Conservation (phyloP, 2,888 invertebrate species). For the Heteromurus nitidus region DNA sequence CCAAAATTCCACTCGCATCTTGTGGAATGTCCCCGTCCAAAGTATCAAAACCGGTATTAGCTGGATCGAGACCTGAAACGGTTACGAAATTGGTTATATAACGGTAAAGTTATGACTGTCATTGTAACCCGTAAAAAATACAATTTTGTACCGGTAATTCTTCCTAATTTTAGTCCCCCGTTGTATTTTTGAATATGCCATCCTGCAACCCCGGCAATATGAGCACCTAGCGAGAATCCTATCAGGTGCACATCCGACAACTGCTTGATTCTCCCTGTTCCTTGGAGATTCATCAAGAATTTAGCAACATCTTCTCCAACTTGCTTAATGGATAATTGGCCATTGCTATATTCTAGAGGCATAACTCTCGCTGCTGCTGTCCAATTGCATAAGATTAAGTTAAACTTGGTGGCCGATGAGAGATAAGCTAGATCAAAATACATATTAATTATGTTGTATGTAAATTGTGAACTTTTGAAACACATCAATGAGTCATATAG, state of each 20-base stretch:
- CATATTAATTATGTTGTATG: too few relatives aligned
- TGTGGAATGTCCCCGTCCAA: not conserved
- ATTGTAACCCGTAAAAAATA: too few relatives aligned
- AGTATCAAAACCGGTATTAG: not conserved
- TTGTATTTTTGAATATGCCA: not conserved
- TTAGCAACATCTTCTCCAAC: not conserved
- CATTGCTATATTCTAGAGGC: not conserved
- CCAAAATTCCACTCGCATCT: not conserved
- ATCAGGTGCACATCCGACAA: not conserved
- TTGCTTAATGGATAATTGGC: not conserved
- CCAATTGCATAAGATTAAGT: not conserved
- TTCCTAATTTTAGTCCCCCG: not conserved
- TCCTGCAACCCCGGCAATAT: not conserved
- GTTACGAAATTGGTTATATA: too few relatives aligned
- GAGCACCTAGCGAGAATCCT: not conserved
- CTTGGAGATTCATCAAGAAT: not conserved
- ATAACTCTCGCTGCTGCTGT: not conserved
- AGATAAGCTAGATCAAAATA: not conserved
- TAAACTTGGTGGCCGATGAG: not conserved
- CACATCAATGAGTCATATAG: too few relatives aligned
- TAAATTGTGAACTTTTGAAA: not conserved
- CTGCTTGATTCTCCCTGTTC: not conserved
- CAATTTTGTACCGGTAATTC: conserved; percentile 12
- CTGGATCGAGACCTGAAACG: not conserved
- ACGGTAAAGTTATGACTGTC: too few relatives aligned